A percentile compares a stretch with the other conserved stretches of the same genome.
Conservation (phyloP, 2,888 invertebrate species). For the Yponomeuta plumbellus region DNA sequence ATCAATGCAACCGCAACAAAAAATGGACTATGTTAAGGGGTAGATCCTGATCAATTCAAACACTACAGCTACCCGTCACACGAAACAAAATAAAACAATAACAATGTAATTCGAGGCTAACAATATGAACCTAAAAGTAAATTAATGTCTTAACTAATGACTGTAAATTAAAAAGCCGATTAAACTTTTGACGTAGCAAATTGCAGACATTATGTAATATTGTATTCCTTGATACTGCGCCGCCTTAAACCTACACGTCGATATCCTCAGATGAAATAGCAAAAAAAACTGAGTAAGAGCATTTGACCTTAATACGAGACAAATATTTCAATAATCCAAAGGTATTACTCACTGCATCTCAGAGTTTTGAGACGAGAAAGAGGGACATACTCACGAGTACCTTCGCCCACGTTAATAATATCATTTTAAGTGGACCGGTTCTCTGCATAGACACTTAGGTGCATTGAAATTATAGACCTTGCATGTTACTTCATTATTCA, state of each 20-base stretch:
- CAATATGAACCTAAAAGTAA: neutral
- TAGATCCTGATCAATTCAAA: neutral
- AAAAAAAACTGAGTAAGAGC: neutral
- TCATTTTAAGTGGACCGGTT: conserved; percentile 68
- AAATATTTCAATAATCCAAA: conserved; percentile 13
- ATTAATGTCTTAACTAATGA: neutral
- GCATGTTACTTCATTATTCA: conserved; percentile 27
- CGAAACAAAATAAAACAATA: neutral
- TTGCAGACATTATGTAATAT: no score
- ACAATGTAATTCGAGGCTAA: neutral
- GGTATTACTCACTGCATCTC: conserved; percentile 17
- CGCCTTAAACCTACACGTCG: neutral
- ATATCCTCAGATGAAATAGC: neutral
- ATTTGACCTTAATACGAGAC: neutral
- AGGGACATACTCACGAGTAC: conserved; percentile 19
- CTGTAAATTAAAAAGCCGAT: neutral
- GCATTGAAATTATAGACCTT: conserved; percentile 40
- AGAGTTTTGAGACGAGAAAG: conserved; percentile 21
- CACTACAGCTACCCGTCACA: neutral
- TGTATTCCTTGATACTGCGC: neutral
- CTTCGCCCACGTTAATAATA: conserved; percentile 55
- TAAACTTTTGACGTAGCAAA: no score
- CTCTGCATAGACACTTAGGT: conserved; percentile 43
- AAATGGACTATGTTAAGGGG: neutral
- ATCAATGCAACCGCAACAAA: neutral